phyloP scores from a whole-genome alignment of 2,797 vertebrate genomes.

The Sparidentex hasta region DNA sequence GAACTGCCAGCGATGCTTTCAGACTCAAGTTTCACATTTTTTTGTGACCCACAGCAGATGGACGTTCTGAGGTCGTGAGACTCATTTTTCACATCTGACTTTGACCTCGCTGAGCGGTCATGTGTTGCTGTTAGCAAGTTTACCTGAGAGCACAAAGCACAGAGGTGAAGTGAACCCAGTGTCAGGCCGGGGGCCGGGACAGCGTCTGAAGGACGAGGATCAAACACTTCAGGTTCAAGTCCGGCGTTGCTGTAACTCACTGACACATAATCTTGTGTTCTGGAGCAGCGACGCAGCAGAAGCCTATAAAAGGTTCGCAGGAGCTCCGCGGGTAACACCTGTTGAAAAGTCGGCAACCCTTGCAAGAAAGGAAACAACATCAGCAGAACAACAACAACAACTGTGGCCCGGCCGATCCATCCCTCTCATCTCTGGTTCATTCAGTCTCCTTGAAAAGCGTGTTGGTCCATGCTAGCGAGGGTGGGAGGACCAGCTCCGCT shows the following conservation, averaged over 20 bases:
- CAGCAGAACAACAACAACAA: conserved; percentile 55
- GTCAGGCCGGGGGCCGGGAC: not conserved
- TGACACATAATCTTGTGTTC: conserved; percentile 14
- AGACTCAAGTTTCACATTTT: not conserved
- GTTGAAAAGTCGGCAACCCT: conserved; percentile 27
- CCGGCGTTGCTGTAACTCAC: conserved; percentile 1
- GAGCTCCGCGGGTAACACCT: conserved; percentile 52
- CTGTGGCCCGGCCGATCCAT: not conserved
- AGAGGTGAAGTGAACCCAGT: conserved; percentile 1
- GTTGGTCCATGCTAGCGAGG: conserved; percentile 45
- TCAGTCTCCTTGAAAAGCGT: conserved; percentile 44
- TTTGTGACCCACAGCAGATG: not conserved
- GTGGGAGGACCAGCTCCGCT: conserved; percentile 50
- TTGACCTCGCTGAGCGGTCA: conserved; percentile 4
- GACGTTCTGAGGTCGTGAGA: not conserved
- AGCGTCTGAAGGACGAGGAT: conserved; percentile 28
- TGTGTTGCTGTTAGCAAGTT: not conserved
- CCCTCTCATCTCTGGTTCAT: conserved; percentile 56
- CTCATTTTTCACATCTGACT: not conserved
- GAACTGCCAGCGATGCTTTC: too few species aligned
- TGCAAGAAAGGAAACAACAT: conserved; percentile 28
- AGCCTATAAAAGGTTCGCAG: conserved; percentile 13
- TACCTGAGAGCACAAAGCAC: not conserved
- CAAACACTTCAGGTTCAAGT: conserved; percentile 22
- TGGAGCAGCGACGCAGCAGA: not conserved